Evolutionary conservation across 2,113 vertebrate genomes (phyloP), one percentile per base, ranked within the genome.

Genomic region (Rhinogobius similis): DNA sequence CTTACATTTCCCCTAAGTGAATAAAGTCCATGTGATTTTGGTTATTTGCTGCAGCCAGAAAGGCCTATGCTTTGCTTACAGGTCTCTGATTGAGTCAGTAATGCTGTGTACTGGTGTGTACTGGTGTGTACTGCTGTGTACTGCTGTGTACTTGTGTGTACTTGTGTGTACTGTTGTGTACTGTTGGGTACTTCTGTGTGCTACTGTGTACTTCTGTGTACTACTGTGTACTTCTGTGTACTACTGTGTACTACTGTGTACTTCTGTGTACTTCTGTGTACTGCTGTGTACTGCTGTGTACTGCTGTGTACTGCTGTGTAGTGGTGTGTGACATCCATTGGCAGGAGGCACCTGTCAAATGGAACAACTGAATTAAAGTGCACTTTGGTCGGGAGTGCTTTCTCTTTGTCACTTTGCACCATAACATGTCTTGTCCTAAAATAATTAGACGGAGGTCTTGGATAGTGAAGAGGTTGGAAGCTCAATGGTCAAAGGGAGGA

Each of bases 291-390:
- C 39, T 41, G 39, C 1, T 11, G 39, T 41, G 39, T 41, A 11
- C 32, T 36, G 32, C 29, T 36, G 32, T 36, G 32, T 36, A 36
- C 32, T 36, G 32, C 5, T 36, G 32, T 80, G 67, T 65, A 82
- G 82, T 86, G 84, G 78, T 87, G 84, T 87, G 82, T 82, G 86
- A 91, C 84, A 83, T 85, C 43, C 79, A 87, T 89, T 90, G 87
- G 84, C 86, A 86, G 82, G 72, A 71, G 67, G 79, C 65, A 80
- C 86, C 86, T 88, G 86, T 91, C 88, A 89, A 88, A 91, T 84
- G 91, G 81, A 90, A 88, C 82, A 88, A 85, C 85, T 91, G 90
- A 92, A 93, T 92, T 92, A 91, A 93, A 91, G 86, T 88, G 84
- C 91, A 88, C 87, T 91, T 91, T 92, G 90, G 82, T 88, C 88